Base-by-base conservation (phyloP, 1,140 invertebrate species). In the Melitaea cinxia region DNA sequence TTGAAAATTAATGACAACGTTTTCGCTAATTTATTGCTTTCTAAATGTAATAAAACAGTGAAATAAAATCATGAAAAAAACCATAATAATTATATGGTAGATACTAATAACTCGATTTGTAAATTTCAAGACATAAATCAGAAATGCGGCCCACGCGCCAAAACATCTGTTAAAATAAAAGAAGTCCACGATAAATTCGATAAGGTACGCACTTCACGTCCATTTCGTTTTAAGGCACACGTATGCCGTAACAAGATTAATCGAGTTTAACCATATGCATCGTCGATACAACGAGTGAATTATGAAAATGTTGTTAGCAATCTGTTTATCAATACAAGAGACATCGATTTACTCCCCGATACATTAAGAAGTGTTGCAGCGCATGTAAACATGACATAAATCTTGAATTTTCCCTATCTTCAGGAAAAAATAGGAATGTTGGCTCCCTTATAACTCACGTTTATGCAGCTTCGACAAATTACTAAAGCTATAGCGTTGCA, bases 321-420 rank as follows among this genome's bases (percentile, higher is more conserved):
- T 70, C 68, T 77, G 70, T 76, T 53, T 52, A n/a, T 50, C 19
- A 56, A 56, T n/a, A 52, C 39, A 30, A 57, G 49, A 71, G 70
- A 63, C 9, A 33, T 33, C 30, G 30, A 65, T 61, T 68, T 49
- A 47, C 23, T 26, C 49, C 30, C 54, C 54, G 24, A 50, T 47
- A 39, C 45, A 49, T 57, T 39, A 57, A 65, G 53, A 45, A 52
- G 42, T 54, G 58, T 72, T 75, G 73, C 68, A 78, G 56, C 72
- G 63, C 59, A 68, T 74, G 77, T 70, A 81, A 78, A 82, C 62
- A 76, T 55, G 17, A 61, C 64, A 79, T 81, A 79, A 78, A 83
- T 81, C 70, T 71, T 66, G 33, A 28, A 55, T 70, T 67, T 61
- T 19, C 61, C 33, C 56, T 62, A 52, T 62, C 53, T 58, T 55